A percentile compares a stretch with the other conserved stretches of the same genome.
These are phyloP conservation scores for Pygoscelis antarcticus DNA, from an alignment of 2,113 vertebrate species.

Conservation along the genomic window DNA sequence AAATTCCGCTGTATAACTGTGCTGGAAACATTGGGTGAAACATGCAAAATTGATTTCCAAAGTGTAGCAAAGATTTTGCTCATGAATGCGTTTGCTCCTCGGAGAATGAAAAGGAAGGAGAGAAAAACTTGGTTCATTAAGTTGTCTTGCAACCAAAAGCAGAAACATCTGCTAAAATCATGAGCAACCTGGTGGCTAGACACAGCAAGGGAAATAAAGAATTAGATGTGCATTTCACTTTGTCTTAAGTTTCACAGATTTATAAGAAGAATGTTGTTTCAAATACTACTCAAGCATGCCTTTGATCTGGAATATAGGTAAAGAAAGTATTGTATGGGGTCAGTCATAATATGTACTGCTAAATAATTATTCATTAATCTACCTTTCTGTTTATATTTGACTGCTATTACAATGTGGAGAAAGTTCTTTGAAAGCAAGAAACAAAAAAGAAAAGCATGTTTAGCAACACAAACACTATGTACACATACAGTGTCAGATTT, in stretches of 20 bases:
- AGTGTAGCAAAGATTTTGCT: constrained; percentile 1
- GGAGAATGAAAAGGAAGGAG: background rate
- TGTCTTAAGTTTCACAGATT: background rate
- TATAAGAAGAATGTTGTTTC: background rate
- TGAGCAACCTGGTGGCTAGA: background rate
- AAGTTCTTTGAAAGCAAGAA: background rate
- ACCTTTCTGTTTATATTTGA: background rate
- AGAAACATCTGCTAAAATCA: constrained; percentile 24
- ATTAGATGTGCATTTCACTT: background rate
- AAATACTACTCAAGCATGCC: background rate
- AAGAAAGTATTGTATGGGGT: background rate
- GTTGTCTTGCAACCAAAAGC: background rate
- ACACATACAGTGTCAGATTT: background rate
- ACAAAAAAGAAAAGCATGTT: background rate
- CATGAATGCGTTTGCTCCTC: background rate
- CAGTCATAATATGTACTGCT: background rate
- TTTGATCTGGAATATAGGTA: background rate
- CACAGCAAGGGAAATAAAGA: background rate
- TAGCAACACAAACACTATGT: background rate
- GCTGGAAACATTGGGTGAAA: constrained; percentile 18
- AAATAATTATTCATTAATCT: background rate
- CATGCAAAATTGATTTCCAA: constrained; percentile 61
- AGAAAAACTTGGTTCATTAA: constrained; percentile 13
- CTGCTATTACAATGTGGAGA: background rate
- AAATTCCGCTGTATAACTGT: background rate